Conservation (phyloP, 2,888 invertebrate species). For the Merodon equestris region DNA sequence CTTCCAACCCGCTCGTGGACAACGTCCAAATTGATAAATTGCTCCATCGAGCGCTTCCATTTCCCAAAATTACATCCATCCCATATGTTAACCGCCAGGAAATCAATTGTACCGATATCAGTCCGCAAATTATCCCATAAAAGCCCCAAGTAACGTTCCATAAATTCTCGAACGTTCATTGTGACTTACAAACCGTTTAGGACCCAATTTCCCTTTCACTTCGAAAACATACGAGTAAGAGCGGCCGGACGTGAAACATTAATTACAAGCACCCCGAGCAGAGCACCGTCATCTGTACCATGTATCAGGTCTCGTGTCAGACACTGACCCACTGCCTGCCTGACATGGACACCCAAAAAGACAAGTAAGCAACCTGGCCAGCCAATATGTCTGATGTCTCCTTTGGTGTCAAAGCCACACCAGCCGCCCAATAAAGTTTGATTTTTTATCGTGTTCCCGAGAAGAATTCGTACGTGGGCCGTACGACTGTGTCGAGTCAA, state of each 20-base stretch:
- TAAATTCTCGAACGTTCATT: conserved; percentile 33
- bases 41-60: too few species aligned
- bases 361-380: conserved; percentile 5
- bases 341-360: conserved; percentile 64
- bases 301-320: too few species aligned
- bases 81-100: conserved; percentile 39
- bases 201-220: conserved; percentile 65
- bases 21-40: too few species aligned
- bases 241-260: conserved; percentile 64
- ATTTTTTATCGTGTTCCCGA: conserved; percentile 56
- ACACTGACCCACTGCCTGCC: conserved; percentile 60
- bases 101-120: conserved; percentile 40
- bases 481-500: conserved; percentile 10
- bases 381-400: conserved; percentile 63
- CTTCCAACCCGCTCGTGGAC: too few species aligned
- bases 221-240: conserved; percentile 34
- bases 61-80: conserved; percentile 18
- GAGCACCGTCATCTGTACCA: background rate
- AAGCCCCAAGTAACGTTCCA: conserved; percentile 26
- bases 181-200: conserved; percentile 41
- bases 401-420: conserved; percentile 37
- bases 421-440: conserved; percentile 62
- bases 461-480: conserved; percentile 58
- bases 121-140: conserved; percentile 49
- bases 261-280: conserved; percentile 35